A percentile compares a stretch with the other conserved stretches of the same genome.
These are phyloP conservation scores for Sciurus carolinensis DNA, from an alignment of 2,797 vertebrate genomes.

Conservation along the genomic window DNA sequence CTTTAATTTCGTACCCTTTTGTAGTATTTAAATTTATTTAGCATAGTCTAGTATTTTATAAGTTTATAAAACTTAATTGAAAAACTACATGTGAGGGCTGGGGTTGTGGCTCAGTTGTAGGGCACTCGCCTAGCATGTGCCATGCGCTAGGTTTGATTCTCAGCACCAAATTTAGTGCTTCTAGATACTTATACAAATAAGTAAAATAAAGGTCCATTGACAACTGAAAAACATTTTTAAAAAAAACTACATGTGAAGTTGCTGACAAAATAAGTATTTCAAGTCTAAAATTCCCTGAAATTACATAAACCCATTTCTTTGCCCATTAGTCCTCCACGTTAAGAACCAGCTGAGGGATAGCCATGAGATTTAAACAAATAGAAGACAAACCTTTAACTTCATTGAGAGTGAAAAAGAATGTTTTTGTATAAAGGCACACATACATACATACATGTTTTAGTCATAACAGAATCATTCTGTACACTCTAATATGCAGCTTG, in stretches of 20 bases:
- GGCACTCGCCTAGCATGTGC: too few species aligned
- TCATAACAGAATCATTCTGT: neutral
- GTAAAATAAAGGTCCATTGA: too few species aligned
- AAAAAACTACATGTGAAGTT: neutral
- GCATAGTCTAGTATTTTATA: neutral
- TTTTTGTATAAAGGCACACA: neutral
- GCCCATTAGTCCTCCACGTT: neutral
- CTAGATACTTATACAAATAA: too few species aligned
- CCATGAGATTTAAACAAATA: neutral
- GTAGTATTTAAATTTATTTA: neutral
- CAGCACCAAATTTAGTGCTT: too few species aligned
- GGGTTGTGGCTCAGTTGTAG: too few species aligned
- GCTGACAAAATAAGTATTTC: neutral
- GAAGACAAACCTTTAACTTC: neutral
- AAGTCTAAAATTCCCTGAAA: constrained; percentile 1
- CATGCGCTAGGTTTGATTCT: too few species aligned
- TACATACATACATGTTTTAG: neutral
- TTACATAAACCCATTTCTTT: neutral
- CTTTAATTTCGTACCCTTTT: constrained; percentile 32
- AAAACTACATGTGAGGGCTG: neutral
- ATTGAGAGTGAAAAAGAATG: neutral
- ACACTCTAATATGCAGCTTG: neutral
- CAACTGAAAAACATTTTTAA: too few species aligned
- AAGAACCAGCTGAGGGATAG: neutral
- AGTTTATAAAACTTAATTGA: neutral